phyloP scores from a whole-genome alignment of 2,888 invertebrate species.

The Troides oblongomaculatus region DNA sequence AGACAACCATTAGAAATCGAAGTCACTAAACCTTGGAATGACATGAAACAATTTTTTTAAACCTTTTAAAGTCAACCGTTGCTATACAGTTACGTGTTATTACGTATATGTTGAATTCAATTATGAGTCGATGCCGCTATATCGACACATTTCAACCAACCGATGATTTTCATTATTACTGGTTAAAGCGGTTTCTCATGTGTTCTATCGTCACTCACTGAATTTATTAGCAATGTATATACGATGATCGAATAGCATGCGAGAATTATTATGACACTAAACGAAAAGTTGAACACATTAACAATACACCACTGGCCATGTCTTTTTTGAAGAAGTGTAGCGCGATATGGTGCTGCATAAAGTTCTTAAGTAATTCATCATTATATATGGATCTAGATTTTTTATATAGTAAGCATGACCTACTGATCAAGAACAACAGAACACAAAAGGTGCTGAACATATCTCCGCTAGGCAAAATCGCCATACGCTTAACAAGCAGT shows the following conservation, averaged over 20 bases:
- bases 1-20: constrained; percentile 21
- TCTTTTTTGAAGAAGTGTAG: too few relatives aligned
- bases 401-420: too few relatives aligned
- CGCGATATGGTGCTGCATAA: too few relatives aligned
- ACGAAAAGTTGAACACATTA: neutral
- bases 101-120: neutral
- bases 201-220: constrained; percentile 16
- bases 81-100: neutral
- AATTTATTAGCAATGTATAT: constrained; percentile 1
- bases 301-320: neutral
- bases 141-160: constrained; percentile 8
- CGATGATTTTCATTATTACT: constrained; percentile 8
- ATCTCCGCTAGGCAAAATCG: too few relatives aligned
- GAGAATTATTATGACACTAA: neutral
- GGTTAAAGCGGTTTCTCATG: constrained; percentile 8
- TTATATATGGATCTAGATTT: too few relatives aligned
- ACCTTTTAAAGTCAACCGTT: neutral
- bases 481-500: too few relatives aligned
- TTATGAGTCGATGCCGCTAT: neutral
- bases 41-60: neutral
- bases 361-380: too few relatives aligned
- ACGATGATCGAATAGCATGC: neutral
- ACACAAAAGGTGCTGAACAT: too few relatives aligned
- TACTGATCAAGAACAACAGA: too few relatives aligned
- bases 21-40: neutral